A percentile compares a stretch with the other conserved stretches of the same genome.
Evolutionary conservation across 2,888 invertebrate species (phyloP).

Genomic region (Ophraella communa): DNA sequence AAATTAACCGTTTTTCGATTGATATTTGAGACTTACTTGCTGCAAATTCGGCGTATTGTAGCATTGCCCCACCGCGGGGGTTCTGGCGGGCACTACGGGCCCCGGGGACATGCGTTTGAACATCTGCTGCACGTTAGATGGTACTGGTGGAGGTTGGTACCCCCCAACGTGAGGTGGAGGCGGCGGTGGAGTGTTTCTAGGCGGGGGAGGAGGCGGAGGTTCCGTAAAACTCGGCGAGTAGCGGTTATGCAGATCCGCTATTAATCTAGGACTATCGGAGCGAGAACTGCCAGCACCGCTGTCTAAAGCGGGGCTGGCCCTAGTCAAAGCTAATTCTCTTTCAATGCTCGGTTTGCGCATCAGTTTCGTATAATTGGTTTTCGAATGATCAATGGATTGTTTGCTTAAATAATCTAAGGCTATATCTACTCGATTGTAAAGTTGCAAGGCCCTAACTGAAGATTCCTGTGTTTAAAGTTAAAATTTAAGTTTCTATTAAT

Average conservation of each 20-base stretch:
- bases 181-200: conserved; percentile 69
- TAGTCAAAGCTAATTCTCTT: conserved; percentile 72
- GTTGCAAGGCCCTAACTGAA: conserved; percentile 72
- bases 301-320: conserved; percentile 86
- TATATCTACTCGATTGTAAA: conserved; percentile 72
- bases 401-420: conserved; percentile 74
- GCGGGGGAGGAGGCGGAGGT: conserved; percentile 64
- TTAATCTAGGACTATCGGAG: conserved; percentile 84
- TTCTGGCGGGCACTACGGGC: conserved; percentile 68
- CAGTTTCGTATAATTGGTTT: conserved; percentile 68
- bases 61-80: conserved; percentile 61
- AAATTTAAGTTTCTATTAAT: not conserved
- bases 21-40: conserved; percentile 36
- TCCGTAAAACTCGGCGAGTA: conserved; percentile 73
- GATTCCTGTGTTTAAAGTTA: conserved; percentile 67
- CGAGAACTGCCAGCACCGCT: conserved; percentile 88
- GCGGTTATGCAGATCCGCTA: conserved; percentile 67
- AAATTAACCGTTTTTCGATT: not conserved
- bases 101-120: conserved; percentile 80
- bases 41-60: conserved; percentile 50
- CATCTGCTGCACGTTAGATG: conserved; percentile 72
- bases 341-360: conserved; percentile 89
- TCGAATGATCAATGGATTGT: conserved; percentile 46
- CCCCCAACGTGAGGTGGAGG: conserved; percentile 63
- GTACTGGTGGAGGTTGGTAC: conserved; percentile 66